Evolutionary conservation across 2,113 vertebrate genomes (phyloP).

Genomic region (Xenopus borealis): DNA sequence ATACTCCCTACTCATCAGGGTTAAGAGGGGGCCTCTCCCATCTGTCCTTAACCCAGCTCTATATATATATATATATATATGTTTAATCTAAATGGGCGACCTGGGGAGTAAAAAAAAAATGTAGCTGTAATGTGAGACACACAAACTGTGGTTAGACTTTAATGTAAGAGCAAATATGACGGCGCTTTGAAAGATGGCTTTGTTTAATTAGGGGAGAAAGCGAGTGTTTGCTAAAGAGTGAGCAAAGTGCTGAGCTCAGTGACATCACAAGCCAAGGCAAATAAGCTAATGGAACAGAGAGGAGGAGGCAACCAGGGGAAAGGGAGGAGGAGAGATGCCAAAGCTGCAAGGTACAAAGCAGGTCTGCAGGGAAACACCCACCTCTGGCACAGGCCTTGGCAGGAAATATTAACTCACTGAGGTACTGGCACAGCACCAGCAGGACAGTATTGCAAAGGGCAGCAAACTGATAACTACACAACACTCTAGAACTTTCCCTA

Average conservation of each 20-base stretch:
- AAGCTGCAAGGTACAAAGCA: not conserved
- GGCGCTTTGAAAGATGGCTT: conserved; percentile 35
- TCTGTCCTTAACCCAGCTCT: no score
- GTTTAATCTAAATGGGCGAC: not conserved
- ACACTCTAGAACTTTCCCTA: no score
- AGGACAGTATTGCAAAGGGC: not conserved
- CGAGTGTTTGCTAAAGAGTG: conserved; percentile 34
- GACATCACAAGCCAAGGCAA: conserved; percentile 44
- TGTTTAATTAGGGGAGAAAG: conserved; percentile 39
- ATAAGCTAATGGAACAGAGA: conserved; percentile 40
- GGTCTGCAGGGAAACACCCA: not conserved
- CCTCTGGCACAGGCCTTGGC: not conserved
- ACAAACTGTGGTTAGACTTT: conserved; percentile 34
- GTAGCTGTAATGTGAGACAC: conserved; percentile 34
- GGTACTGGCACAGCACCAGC: not conserved
- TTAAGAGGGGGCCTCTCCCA: no score
- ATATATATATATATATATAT: no score
- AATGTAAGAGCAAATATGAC: conserved; percentile 43
- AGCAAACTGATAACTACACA: not conserved
- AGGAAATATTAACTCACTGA: conserved; percentile 15
- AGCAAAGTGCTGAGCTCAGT: conserved; percentile 40
- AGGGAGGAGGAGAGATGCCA: not conserved
- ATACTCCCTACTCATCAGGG: no score
- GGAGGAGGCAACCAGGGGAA: not conserved
- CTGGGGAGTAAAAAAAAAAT: conserved; percentile 13